Evolutionary conservation across 2,113 vertebrate species (phyloP).

Genomic region (Rhagologus leucostigma): DNA sequence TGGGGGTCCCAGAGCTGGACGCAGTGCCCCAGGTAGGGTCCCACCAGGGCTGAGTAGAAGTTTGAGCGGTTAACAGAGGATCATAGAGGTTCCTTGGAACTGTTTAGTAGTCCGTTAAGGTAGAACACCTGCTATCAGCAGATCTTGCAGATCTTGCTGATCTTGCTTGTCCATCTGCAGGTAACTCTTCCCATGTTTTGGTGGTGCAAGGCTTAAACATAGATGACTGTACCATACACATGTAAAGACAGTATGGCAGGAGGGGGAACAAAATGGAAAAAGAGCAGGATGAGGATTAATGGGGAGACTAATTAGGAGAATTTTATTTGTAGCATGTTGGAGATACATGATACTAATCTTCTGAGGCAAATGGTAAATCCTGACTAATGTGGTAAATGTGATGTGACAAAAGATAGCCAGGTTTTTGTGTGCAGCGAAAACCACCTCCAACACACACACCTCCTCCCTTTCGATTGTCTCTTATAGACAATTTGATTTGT

Average conservation of each 20-base stretch:
- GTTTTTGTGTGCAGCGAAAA: background rate
- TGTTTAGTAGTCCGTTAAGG: background rate
- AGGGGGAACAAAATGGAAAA: background rate
- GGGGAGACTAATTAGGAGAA: background rate
- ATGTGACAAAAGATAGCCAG: background rate
- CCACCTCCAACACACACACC: background rate
- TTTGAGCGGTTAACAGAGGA: background rate
- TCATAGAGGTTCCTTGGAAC: background rate
- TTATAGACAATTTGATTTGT: background rate
- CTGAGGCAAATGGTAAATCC: background rate
- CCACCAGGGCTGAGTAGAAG: background rate
- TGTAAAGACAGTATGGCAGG: background rate
- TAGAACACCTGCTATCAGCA: background rate
- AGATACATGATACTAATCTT: background rate
- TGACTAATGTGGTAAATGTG: background rate
- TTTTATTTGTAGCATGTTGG: background rate
- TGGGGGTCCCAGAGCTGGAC: background rate
- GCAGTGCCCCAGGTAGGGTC: background rate
- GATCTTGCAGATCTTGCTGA: background rate
- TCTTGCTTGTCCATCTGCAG: background rate
- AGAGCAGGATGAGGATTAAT: background rate
- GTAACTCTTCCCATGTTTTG: background rate
- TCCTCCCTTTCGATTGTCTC: background rate
- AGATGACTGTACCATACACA: background rate
- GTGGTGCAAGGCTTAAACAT: background rate